Conservation (phyloP, 2,888 invertebrate genomes). For the Phymatocera aterrima region DNA sequence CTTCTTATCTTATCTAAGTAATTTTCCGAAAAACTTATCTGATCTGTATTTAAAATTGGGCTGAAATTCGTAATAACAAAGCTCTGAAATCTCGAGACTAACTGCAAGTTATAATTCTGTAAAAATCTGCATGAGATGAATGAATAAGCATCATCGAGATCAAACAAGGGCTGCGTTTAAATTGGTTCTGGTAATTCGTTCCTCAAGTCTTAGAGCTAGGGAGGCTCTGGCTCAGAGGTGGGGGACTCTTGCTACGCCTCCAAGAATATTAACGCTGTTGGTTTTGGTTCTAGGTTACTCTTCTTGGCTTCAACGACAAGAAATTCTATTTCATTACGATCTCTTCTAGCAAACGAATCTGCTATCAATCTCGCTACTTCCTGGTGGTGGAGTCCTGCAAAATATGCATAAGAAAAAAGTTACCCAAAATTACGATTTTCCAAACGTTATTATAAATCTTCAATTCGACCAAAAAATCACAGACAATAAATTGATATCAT, state of each 20-base stretch:
- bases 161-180: not conserved
- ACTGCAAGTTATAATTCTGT: not conserved
- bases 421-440: no score
- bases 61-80: not conserved
- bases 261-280: constrained; percentile 92
- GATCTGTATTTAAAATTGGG: not conserved
- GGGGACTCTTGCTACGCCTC: constrained; percentile 88
- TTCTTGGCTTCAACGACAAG: constrained; percentile 95
- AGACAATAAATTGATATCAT: no score
- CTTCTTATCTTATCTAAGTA: not conserved
- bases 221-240: constrained; percentile 72
- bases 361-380: constrained; percentile 95
- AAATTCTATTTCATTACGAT: constrained; percentile 93
- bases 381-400: constrained; percentile 71
- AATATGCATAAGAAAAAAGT: not conserved
- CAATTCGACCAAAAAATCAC: not conserved
- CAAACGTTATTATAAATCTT: not conserved
- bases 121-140: not conserved
- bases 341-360: constrained; percentile 93
- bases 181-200: constrained; percentile 11
- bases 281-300: constrained; percentile 93
- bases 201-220: constrained; percentile 26
- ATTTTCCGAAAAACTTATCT: not conserved
- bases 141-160: no score
- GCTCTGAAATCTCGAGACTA: not conserved